Percentiles rank a stretch among this genome's conserved stretches.
Conservation (phyloP, 1,140 invertebrate species). For the Drosophila bocki region DNA sequence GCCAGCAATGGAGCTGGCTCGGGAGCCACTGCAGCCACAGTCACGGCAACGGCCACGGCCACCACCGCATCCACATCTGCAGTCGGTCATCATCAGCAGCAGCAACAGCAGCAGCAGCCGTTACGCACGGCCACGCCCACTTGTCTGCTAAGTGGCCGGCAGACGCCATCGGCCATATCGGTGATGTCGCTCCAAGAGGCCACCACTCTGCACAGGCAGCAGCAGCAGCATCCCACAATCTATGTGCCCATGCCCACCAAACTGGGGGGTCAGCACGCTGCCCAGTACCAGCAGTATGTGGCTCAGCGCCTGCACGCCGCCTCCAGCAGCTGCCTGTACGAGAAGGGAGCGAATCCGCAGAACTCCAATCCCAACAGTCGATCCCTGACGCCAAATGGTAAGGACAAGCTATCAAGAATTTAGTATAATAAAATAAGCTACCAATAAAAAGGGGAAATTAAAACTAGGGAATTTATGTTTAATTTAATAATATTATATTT, state of each 20-base stretch:
- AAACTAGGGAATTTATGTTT: background rate
- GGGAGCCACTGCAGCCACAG: slow-evolving; percentile 43
- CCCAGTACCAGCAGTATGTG: slow-evolving; percentile 71
- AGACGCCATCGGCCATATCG: slow-evolving; percentile 76
- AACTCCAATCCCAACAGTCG: slow-evolving; percentile 34
- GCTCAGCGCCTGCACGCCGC: slow-evolving; percentile 64
- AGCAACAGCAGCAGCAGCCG: slow-evolving; percentile 50
- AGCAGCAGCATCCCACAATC: slow-evolving; percentile 53
- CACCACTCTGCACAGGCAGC: slow-evolving; percentile 55
- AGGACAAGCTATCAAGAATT: slow-evolving; percentile 2
- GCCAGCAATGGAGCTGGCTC: slow-evolving; percentile 71
- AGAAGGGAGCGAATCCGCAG: slow-evolving; percentile 39
- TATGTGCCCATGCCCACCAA: slow-evolving; percentile 68
- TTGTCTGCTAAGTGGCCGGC: slow-evolving; percentile 71
- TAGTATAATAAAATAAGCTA: background rate
- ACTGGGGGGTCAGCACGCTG: slow-evolving; percentile 43
- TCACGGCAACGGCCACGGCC: slow-evolving; percentile 26
- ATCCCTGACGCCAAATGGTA: slow-evolving; percentile 61
- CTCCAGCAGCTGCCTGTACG: slow-evolving; percentile 74
- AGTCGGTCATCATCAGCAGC: slow-evolving; percentile 23
- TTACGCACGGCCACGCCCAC: slow-evolving; percentile 74
- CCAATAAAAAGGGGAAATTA: background rate
- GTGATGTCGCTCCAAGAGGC: slow-evolving; percentile 77
- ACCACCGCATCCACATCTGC: slow-evolving; percentile 25
- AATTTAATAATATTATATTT: no score